Percentiles rank a stretch among this genome's conserved stretches.
These are phyloP conservation scores for Corvus moneduloides DNA, from an alignment of 2,113 vertebrate species.

Conservation along the genomic window DNA sequence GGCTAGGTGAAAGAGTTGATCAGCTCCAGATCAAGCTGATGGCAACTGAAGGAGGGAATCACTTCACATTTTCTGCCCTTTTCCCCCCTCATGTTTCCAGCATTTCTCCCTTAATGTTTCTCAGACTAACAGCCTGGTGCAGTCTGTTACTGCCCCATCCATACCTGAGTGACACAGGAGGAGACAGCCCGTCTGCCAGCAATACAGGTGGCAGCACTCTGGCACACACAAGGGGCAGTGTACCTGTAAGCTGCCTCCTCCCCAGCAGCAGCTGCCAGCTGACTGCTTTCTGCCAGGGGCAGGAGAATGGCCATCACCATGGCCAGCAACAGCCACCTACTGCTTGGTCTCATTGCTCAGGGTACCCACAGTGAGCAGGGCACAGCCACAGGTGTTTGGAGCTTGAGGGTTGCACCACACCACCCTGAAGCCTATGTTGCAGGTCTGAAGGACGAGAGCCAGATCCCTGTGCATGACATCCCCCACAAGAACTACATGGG, in stretches of 20 bases:
- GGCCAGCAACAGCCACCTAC: not conserved
- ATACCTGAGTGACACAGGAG: too few relatives aligned
- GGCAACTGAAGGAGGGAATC: too few relatives aligned
- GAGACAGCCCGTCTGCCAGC: not conserved
- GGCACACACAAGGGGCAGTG: not conserved
- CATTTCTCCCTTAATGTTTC: not conserved
- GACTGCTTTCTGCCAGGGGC: not conserved
- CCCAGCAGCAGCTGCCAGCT: not conserved
- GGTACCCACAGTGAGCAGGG: not conserved
- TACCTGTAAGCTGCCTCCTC: not conserved
- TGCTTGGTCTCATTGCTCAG: not conserved
- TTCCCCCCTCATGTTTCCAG: not conserved
- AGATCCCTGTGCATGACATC: not conserved
- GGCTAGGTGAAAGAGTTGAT: not conserved
- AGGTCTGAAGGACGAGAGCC: rapidly evolving
- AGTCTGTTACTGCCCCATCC: too few relatives aligned
- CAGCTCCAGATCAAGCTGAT: not conserved
- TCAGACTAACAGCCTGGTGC: too few relatives aligned
- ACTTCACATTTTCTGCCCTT: not conserved
- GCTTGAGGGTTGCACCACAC: not conserved
- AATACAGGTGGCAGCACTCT: not conserved
- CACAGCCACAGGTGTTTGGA: not conserved
- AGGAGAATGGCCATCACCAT: not conserved
- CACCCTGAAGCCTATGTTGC: not conserved
- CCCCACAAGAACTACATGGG: not conserved